Conservation (phyloP, 2,797 vertebrate species). For the Amphiprion clarkii region DNA sequence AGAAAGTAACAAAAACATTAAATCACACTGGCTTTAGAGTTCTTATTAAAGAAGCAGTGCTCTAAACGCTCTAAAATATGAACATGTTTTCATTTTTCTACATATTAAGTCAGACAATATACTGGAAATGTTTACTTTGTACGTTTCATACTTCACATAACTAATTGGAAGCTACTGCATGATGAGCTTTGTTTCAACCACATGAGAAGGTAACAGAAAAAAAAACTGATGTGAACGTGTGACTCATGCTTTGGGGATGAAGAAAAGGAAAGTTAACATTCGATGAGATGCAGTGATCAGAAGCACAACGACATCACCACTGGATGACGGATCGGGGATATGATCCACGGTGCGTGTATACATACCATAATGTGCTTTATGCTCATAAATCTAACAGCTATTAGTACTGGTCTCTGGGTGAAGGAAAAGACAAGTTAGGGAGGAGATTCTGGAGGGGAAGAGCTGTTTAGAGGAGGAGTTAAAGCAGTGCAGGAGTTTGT, state of each 20-base stretch:
- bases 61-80: no score
- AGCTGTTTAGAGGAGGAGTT: conserved; percentile 79
- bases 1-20: no score
- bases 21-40: no score
- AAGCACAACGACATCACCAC: conserved; percentile 64
- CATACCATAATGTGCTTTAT: conserved; percentile 94
- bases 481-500: conserved; percentile 19
- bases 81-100: no score
- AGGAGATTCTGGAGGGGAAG: conserved; percentile 78
- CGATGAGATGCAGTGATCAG: conserved; percentile 35
- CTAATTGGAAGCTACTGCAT: conserved; percentile 4
- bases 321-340: conserved; percentile 51
- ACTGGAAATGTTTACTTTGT: conserved; percentile 6
- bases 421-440: conserved; percentile 88
- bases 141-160: conserved; percentile 5
- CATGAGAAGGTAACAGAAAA: conserved; percentile 23
- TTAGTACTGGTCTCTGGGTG: conserved; percentile 96
- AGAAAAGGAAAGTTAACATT: conserved; percentile 26
- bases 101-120: background rate
- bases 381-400: conserved; percentile 98
- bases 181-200: conserved; percentile 25
- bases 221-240: background rate
- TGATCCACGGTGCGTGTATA: conserved; percentile 77
- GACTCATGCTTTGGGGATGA: conserved; percentile 52
- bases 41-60: no score